Percentiles rank a stretch among this genome's conserved stretches.
These are phyloP conservation scores for Temnopleurus reevesii DNA, from an alignment of 53 echinoderm and acorn worm species.

Conservation along the genomic window DNA sequence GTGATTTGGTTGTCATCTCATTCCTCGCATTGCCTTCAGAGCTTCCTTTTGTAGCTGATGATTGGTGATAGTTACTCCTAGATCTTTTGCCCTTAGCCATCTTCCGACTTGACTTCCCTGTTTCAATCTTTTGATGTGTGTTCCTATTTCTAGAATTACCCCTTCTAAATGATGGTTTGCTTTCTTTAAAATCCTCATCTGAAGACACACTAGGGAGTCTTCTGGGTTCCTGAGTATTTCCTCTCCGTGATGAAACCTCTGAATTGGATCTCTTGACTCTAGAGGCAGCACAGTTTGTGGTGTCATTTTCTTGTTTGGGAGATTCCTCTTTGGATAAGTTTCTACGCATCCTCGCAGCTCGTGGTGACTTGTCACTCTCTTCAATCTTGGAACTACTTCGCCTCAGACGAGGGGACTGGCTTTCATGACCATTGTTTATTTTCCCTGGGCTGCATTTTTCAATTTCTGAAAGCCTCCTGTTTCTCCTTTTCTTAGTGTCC, in stretches of 20 bases:
- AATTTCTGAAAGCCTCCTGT: not conserved
- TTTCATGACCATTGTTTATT: not conserved
- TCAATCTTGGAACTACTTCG: not conserved
- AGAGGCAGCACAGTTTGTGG: not conserved
- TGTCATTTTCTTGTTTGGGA: not conserved
- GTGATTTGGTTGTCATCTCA: not conserved
- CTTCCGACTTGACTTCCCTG: constrained; percentile 2
- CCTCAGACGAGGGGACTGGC: not conserved
- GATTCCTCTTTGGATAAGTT: not conserved
- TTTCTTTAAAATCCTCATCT: constrained; percentile 44
- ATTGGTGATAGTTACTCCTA: constrained; percentile 16
- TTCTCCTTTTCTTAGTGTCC: constrained; percentile 28
- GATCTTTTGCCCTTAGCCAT: constrained; percentile 44
- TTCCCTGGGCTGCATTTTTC: not conserved
- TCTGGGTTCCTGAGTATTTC: not conserved
- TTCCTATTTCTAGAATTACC: not conserved
- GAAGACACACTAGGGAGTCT: constrained; percentile 28
- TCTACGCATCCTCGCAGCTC: not conserved
- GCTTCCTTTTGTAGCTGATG: not conserved
- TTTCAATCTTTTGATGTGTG: not conserved
- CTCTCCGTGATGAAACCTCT: not conserved
- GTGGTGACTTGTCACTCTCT: not conserved
- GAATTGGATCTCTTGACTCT: constrained; percentile 18
- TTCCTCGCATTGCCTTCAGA: not conserved
- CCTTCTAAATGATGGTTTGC: constrained; percentile 16